These are phyloP conservation scores for Lasiommata megera DNA, from an alignment of 2,888 invertebrate species.

Conservation along the genomic window DNA sequence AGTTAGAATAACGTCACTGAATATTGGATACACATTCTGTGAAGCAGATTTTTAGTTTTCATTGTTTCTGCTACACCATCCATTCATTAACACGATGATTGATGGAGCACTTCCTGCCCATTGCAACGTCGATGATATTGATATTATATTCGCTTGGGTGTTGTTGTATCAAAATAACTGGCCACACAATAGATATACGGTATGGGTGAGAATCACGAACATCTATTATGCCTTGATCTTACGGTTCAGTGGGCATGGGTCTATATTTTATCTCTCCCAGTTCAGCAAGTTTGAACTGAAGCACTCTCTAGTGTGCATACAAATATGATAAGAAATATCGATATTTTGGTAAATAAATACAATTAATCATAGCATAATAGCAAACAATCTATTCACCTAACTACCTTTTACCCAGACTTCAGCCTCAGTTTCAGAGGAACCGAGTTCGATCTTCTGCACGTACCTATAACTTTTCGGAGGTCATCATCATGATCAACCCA, in stretches of 20 bases:
- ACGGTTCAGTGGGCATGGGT: neutral
- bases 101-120: neutral
- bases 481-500: too few relatives aligned
- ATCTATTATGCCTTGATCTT: too few relatives aligned
- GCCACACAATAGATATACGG: neutral
- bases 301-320: neutral
- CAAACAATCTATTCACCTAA: too few relatives aligned
- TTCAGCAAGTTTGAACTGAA: neutral
- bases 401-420: too few relatives aligned
- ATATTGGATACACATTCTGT: neutral
- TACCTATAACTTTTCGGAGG: too few relatives aligned
- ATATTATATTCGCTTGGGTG: neutral
- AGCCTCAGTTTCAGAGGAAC: too few relatives aligned
- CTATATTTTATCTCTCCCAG: neutral
- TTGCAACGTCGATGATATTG: neutral
- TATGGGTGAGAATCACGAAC: too few relatives aligned
- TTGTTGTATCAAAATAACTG: neutral
- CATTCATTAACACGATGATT: neutral
- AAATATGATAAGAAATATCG: neutral
- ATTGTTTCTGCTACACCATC: neutral
- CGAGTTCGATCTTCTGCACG: too few relatives aligned
- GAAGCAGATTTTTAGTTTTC: neutral
- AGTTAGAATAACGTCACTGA: neutral
- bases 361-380: too few relatives aligned
- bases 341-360: neutral